Evolutionary conservation across 2,113 vertebrate species (phyloP).

Genomic region (Periophthalmus modestus): DNA sequence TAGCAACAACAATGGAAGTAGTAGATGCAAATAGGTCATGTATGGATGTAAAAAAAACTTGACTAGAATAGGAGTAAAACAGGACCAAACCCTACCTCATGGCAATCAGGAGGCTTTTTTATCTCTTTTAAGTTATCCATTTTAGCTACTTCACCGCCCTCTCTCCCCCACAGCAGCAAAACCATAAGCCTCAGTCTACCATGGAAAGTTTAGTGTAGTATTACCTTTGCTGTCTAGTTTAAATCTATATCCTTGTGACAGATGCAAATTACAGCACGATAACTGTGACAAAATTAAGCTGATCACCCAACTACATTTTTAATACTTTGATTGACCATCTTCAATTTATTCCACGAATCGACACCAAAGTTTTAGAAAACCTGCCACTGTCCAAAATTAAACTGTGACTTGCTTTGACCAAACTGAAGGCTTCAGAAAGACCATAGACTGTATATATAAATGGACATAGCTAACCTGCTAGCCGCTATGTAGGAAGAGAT

Average conservation of each 20-base stretch:
- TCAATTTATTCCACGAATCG: not conserved
- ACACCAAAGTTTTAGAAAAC: not conserved
- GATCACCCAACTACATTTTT: not conserved
- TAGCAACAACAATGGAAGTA: not conserved
- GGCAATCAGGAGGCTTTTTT: not conserved
- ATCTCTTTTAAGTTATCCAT: not conserved
- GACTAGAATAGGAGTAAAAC: too few species aligned
- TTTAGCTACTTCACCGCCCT: not conserved
- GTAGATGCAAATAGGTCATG: not conserved
- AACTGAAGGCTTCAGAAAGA: too few species aligned
- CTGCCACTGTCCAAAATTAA: too few species aligned
- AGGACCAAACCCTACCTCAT: not conserved
- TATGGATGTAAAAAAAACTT: not conserved
- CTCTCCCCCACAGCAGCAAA: not conserved
- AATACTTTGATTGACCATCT: not conserved
- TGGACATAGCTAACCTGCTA: too few species aligned
- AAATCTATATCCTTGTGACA: too few species aligned
- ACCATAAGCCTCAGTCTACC: too few species aligned
- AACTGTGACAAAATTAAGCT: too few species aligned
- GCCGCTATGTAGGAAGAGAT: too few species aligned
- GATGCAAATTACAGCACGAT: too few species aligned
- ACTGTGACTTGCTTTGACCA: too few species aligned
- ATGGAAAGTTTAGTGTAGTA: not conserved
- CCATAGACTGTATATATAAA: too few species aligned
- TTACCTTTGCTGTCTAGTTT: not conserved